A percentile compares a stretch with the other conserved stretches of the same genome.
These are phyloP conservation scores for Temnothorax unifasciatus DNA, from an alignment of 2,888 invertebrate species.

Conservation along the genomic window DNA sequence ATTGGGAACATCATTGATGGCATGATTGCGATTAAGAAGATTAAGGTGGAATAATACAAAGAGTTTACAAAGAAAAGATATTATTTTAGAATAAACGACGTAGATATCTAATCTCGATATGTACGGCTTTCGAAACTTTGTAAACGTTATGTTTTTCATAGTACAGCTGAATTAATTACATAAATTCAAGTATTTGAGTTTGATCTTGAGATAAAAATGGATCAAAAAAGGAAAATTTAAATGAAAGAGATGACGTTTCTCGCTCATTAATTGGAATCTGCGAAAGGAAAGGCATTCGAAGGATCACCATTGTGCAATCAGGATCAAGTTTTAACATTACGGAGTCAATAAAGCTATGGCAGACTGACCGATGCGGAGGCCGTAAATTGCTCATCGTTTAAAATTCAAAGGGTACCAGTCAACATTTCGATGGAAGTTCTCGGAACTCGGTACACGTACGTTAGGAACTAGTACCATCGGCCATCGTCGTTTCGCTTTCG, in stretches of 20 bases:
- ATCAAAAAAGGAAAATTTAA: not conserved
- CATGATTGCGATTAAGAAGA: not conserved
- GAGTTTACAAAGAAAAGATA: conserved; percentile 1
- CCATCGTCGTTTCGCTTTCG: conserved; percentile 46
- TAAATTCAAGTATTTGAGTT: not conserved
- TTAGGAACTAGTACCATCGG: not conserved
- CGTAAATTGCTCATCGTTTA: conserved; percentile 38
- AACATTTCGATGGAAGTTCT: conserved; percentile 56
- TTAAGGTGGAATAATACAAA: not conserved
- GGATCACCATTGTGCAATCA: not conserved
- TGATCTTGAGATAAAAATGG: not conserved
- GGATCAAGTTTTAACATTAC: conserved; percentile 24
- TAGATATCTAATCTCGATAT: conserved; percentile 8
- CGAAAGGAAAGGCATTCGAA: not conserved
- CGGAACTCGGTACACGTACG: conserved; percentile 36
- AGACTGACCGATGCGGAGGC: not conserved
- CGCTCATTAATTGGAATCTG: not conserved
- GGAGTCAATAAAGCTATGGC: conserved; percentile 2
- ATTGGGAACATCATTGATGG: not conserved
- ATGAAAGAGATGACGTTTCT: not conserved
- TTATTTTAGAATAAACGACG: conserved; percentile 5
- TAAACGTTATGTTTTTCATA: not conserved
- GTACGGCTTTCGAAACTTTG: not conserved
- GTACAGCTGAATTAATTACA: not conserved
- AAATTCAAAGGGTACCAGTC: conserved; percentile 67